Conservation (phyloP, 1,140 invertebrate species). For the Drosophila kurseongensis region DNA sequence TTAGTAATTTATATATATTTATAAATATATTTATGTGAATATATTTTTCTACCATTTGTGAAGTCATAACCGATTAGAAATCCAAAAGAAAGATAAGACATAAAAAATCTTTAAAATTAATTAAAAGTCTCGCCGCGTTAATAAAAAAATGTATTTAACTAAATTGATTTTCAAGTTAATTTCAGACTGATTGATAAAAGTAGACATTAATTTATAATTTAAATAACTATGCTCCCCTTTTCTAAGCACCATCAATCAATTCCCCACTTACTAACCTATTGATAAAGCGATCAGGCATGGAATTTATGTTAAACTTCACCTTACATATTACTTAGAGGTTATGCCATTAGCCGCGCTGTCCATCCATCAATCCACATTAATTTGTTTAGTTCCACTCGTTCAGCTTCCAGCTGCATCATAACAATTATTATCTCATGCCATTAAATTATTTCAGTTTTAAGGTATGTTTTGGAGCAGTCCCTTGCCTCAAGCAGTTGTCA, state of each 20-base stretch:
- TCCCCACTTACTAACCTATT: slow-evolving; percentile 2
- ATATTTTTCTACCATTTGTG: neutral
- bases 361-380: slow-evolving; percentile 47
- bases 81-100: too few species aligned
- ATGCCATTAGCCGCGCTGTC: slow-evolving; percentile 24
- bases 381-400: slow-evolving; percentile 32
- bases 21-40: neutral
- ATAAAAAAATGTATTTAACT: too few species aligned
- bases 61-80: too few species aligned
- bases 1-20: neutral
- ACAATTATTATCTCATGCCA: slow-evolving; percentile 25
- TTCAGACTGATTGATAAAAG: neutral
- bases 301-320: slow-evolving; percentile 19
- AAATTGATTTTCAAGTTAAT: neutral
- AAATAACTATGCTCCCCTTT: neutral
- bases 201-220: neutral
- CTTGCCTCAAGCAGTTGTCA: slow-evolving; percentile 19
- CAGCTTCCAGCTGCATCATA: slow-evolving; percentile 17
- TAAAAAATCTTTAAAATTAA: too few species aligned
- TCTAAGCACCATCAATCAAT: slow-evolving; percentile 29
- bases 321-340: slow-evolving; percentile 22
- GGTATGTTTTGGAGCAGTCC: neutral
- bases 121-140: too few species aligned
- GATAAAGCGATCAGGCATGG: slow-evolving; percentile 23
- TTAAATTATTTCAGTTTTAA: slow-evolving; percentile 19